Percentiles rank a stretch among this genome's conserved stretches.
Conservation (phyloP, 2,113 vertebrate genomes). For the Sorex araneus region DNA sequence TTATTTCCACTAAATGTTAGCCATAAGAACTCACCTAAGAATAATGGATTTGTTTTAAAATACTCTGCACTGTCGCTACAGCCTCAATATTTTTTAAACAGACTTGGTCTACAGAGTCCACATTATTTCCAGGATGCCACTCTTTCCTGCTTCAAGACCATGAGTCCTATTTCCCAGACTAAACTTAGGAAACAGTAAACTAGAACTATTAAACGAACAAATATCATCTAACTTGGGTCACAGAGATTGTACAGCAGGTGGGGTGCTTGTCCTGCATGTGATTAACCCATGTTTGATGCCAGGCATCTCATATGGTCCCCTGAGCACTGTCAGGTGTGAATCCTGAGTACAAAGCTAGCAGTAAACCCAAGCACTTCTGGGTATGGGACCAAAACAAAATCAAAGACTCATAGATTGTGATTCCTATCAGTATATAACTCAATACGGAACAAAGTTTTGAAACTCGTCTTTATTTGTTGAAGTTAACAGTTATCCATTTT, state of each 20-base stretch:
- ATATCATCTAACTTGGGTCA: background rate
- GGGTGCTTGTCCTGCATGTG: too few species aligned
- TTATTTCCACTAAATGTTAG: background rate
- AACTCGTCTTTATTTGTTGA: conserved; percentile 40
- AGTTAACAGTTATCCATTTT: conserved; percentile 17
- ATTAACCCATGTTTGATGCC: too few species aligned
- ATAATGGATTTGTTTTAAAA: background rate
- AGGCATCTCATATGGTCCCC: too few species aligned
- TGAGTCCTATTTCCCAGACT: conserved; percentile 36
- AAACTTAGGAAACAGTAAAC: conserved; percentile 23
- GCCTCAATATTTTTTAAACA: conserved; percentile 43
- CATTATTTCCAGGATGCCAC: background rate
- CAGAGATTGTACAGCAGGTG: too few species aligned
- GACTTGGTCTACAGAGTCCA: background rate
- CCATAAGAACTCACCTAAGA: background rate
- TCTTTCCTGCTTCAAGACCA: conserved; percentile 11
- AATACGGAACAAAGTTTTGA: conserved; percentile 21
- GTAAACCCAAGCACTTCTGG: too few species aligned
- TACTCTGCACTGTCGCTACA: background rate
- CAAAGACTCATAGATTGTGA: background rate
- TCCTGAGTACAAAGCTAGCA: too few species aligned
- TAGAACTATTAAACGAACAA: background rate
- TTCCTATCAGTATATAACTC: background rate
- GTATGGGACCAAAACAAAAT: too few species aligned
- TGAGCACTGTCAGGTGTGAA: too few species aligned